phyloP scores from a whole-genome alignment of 1,140 invertebrate species.

The Macrobrachium rosenbergii region DNA sequence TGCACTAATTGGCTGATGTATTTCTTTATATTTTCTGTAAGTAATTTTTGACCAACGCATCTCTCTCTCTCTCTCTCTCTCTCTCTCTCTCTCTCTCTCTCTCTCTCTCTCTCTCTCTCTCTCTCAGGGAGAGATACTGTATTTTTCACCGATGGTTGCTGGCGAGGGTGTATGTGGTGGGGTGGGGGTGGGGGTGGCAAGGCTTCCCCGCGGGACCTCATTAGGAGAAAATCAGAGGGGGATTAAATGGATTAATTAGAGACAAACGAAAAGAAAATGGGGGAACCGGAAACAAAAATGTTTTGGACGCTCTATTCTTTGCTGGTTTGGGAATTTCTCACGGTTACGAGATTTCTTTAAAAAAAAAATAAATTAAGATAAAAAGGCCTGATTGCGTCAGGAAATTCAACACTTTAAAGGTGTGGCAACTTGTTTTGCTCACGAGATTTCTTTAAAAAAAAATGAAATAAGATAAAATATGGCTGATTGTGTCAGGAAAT shows the following conservation, averaged over 20 bases:
- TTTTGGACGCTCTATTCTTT: neutral
- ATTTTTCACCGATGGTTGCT: too few relatives aligned
- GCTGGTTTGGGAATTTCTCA: neutral
- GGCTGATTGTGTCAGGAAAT: too few relatives aligned
- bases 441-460: too few relatives aligned
- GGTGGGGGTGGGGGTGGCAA: neutral
- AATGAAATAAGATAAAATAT: too few relatives aligned
- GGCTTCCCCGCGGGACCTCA: conserved; percentile 30
- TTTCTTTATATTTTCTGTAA: neutral
- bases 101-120: neutral
- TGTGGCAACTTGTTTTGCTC: neutral
- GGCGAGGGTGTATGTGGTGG: neutral
- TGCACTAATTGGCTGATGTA: too few relatives aligned
- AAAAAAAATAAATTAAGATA: too few relatives aligned
- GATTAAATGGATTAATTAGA: conserved; percentile 51
- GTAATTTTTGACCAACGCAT: neutral
- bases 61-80: neutral
- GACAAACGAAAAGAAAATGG: conserved; percentile 43
- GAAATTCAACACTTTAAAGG: neutral
- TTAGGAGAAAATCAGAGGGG: conserved; percentile 28
- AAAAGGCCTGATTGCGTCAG: too few relatives aligned
- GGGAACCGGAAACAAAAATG: conserved; percentile 1
- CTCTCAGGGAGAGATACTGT: neutral
- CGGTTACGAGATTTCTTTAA: too few relatives aligned
- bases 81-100: neutral